Base-by-base conservation (phyloP, 2,888 invertebrate genomes). In the Apodemia duryi region DNA sequence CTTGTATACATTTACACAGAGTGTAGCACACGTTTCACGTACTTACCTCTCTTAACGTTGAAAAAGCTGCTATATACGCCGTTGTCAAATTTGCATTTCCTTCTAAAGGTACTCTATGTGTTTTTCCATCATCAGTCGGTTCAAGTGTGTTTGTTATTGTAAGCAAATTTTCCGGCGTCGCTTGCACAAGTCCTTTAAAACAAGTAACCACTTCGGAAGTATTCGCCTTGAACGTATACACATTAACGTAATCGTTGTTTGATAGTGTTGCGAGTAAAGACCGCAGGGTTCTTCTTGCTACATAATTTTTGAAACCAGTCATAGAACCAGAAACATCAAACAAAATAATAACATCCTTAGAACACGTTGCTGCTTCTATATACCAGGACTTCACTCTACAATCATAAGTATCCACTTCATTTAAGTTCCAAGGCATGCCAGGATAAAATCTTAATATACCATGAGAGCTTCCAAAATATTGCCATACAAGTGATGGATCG, bases 251-350 rank as follows among this genome's bases (percentile, higher is more conserved):
- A 85, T 99, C 99, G 83, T 99, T 99, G 81, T 99, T 99, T 7
- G 98, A 98, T 63, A 99, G 94, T 0, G 99, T 99, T 69, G 98
- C 97, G 75, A 99, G 86, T 68, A 99, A 95, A 54, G 96, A 96
- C 67, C 95, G 93, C 32, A 99, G 95, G 1, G 99, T 99, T 77
- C 96, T 95, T 75, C 95, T 94, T 13, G 98, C 98, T 49, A 95
- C 94, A 74, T 95, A 95, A 78, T 94, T 93, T 65, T 93, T 92
- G 71, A 94, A 94, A 0, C 99, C 99, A 43, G 95, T 95, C 99
- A 99, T 99, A 29, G 98, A 99, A 28, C 99, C 99, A 63, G 98
- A 98, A 66, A 95, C 95, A 82, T 99, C 99, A 69, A 99, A 93
- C 65, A 99, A 92, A 67, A 99, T 98, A 41, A 99, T 95, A 74